Evolutionary conservation across 2,888 invertebrate species (phyloP).

Genomic region (Ischnura elegans): DNA sequence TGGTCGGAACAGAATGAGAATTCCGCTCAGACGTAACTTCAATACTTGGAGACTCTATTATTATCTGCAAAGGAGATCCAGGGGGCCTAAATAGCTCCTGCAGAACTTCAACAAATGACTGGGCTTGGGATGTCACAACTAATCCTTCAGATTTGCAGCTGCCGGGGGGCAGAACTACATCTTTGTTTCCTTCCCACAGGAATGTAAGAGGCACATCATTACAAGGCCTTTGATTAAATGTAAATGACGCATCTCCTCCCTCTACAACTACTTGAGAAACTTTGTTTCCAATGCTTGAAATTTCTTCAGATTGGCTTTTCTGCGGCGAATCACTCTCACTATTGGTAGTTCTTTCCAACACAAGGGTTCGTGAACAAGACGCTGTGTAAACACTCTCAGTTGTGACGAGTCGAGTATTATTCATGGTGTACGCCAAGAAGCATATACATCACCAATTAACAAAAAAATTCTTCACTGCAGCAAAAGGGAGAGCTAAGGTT

Average conservation of each 20-base stretch:
- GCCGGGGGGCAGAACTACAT: neutral
- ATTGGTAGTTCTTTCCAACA: neutral
- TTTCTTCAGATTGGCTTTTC: neutral
- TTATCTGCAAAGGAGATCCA: neutral
- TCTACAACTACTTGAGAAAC: neutral
- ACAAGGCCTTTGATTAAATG: neutral
- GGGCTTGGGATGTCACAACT: neutral
- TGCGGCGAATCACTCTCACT: neutral
- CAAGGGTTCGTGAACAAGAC: neutral
- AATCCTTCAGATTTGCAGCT: neutral
- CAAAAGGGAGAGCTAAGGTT: no score
- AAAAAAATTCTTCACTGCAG: neutral
- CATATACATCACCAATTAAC: neutral
- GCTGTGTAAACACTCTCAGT: neutral
- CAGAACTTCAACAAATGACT: slow-evolving; percentile 3
- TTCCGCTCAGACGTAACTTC: neutral
- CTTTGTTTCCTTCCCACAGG: slow-evolving; percentile 32
- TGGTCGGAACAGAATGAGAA: no score
- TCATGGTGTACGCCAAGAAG: neutral
- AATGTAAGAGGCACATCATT: neutral
- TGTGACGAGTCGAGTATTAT: neutral
- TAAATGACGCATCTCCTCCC: neutral
- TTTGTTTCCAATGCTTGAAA: neutral
- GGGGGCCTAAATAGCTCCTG: slow-evolving; percentile 23
- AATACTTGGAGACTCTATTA: slow-evolving; percentile 32